These are phyloP conservation scores for Drosophila ercepeae DNA, from an alignment of 1,140 invertebrate genomes.

Conservation along the genomic window DNA sequence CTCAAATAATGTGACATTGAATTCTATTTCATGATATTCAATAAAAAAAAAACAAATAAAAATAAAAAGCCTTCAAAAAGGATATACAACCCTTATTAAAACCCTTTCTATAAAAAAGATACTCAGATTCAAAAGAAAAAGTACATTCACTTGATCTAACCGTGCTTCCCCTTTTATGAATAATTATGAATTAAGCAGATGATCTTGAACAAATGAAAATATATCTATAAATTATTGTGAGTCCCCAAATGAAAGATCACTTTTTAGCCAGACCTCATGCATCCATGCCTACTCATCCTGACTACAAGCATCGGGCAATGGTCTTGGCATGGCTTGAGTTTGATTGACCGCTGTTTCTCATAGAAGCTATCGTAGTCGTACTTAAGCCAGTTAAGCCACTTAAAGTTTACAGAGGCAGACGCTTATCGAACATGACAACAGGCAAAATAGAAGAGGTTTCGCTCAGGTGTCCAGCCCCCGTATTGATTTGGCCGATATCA, in stretches of 20 bases:
- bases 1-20: background rate
- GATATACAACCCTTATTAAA: too few species aligned
- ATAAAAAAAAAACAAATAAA: too few species aligned
- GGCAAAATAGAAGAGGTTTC: constrained; percentile 6
- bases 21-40: background rate
- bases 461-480: constrained; percentile 1
- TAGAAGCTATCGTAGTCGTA: constrained; percentile 50
- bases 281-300: constrained; percentile 13
- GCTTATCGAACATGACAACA: constrained; percentile 63
- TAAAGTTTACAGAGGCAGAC: constrained; percentile 44
- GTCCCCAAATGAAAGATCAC: background rate
- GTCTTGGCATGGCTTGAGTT: constrained; percentile 9
- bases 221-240: background rate
- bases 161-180: background rate
- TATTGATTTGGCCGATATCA: constrained; percentile 35
- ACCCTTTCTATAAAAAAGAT: too few species aligned
- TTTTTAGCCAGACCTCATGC: background rate
- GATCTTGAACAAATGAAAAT: background rate
- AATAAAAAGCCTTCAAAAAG: too few species aligned
- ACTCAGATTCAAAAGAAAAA: too few species aligned
- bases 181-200: background rate
- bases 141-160: background rate
- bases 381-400: constrained; percentile 53
- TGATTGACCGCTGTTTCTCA: constrained; percentile 56
- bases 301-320: constrained; percentile 4